Evolutionary conservation across 2,888 invertebrate genomes (phyloP).

Genomic region (Drosophila meridionalis): DNA sequence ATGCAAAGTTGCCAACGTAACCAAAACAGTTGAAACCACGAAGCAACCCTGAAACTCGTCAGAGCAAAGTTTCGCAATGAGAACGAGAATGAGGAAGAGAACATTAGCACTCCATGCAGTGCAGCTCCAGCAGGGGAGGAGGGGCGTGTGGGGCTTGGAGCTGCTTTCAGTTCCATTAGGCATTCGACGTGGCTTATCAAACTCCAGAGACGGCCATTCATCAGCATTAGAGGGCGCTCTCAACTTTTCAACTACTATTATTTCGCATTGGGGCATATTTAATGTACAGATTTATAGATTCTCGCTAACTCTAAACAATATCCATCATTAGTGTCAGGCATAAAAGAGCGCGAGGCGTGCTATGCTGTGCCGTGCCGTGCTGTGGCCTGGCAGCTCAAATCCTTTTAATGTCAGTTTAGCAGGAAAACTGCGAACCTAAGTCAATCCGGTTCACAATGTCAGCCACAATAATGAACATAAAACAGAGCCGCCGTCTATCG

Average conservation of each 20-base stretch:
- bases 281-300: conserved; percentile 52
- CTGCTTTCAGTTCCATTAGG: conserved; percentile 61
- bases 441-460: conserved; percentile 60
- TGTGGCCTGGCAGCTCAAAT: conserved; percentile 33
- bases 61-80: conserved; percentile 32
- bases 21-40: conserved; percentile 72
- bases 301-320: conserved; percentile 46
- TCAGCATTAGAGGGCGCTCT: conserved; percentile 53
- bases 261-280: conserved; percentile 56
- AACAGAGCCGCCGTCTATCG: conserved; percentile 17
- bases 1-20: conserved; percentile 73
- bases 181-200: conserved; percentile 60
- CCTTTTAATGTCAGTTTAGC: conserved; percentile 61
- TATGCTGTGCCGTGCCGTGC: neutral
- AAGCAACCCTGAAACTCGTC: conserved; percentile 48
- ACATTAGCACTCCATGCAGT: conserved; percentile 12
- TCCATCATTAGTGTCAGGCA: conserved; percentile 73
- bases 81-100: neutral
- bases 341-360: conserved; percentile 20
- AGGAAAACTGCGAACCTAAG: conserved; percentile 27
- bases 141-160: neutral
- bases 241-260: conserved; percentile 50
- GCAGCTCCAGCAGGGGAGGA: neutral
- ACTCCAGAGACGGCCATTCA: conserved; percentile 43
- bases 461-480: conserved; percentile 47